Evolutionary conservation across 2,797 vertebrate species (phyloP).

Genomic region (Euphonia xanthogaster): DNA sequence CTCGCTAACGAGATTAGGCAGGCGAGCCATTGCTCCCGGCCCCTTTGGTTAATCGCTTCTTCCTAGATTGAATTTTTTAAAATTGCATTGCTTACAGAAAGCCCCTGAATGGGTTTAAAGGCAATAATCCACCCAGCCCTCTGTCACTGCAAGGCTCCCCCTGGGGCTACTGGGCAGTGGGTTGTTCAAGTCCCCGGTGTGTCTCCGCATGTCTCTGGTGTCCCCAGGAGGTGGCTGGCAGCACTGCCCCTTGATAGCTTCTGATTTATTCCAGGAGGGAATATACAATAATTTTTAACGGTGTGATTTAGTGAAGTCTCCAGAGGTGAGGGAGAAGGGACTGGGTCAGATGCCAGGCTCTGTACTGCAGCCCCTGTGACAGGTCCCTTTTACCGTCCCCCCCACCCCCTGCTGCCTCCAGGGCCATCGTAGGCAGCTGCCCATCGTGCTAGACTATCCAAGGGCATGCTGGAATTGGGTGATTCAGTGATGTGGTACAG

Average conservation of each 20-base stretch:
- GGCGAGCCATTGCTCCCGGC: neutral
- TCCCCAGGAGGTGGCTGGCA: neutral
- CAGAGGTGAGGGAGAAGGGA: neutral
- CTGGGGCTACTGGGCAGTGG: neutral
- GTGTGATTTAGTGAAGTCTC: neutral
- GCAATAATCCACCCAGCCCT: neutral
- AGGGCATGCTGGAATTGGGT: neutral
- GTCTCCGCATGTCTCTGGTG: neutral
- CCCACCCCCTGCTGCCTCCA: neutral
- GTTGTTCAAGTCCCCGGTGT: neutral
- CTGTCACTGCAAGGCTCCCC: neutral
- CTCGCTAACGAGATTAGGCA: neutral
- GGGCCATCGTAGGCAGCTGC: neutral
- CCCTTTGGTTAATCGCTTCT: neutral
- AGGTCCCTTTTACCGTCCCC: neutral
- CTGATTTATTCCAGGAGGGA: neutral
- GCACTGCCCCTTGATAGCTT: neutral
- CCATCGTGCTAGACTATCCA: neutral
- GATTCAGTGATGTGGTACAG: neutral
- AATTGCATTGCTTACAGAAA: conserved; percentile 33
- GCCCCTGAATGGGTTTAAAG: neutral
- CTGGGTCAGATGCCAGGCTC: neutral
- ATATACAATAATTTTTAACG: neutral
- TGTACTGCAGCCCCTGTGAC: neutral
- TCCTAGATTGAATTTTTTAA: neutral